These are phyloP conservation scores for Peromyscus eremicus DNA, from an alignment of 2,797 vertebrate species.

Conservation along the genomic window DNA sequence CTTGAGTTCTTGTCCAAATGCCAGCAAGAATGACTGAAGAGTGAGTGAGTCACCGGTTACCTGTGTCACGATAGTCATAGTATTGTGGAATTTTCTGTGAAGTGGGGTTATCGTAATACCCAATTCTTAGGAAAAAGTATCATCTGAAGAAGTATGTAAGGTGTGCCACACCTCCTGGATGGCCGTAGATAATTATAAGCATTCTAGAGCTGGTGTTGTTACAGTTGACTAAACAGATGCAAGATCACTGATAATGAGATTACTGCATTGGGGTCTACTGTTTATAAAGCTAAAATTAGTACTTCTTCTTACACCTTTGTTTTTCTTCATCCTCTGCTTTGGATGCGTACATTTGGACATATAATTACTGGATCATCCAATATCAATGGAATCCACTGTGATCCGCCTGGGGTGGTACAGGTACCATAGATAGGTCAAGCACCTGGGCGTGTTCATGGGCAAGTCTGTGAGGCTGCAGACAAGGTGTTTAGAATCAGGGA, in stretches of 20 bases:
- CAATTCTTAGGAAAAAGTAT: background rate
- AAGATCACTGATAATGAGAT: background rate
- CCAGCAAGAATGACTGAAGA: background rate
- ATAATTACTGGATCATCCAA: conserved; percentile 22
- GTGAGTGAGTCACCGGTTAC: background rate
- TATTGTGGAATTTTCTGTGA: background rate
- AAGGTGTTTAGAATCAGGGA: background rate
- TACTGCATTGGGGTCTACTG: background rate
- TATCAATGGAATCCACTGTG: conserved; percentile 4
- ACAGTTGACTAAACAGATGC: background rate
- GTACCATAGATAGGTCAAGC: background rate
- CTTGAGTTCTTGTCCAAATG: background rate
- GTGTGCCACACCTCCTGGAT: background rate
- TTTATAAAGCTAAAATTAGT: background rate
- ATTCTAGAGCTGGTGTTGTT: background rate
- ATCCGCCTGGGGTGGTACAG: background rate
- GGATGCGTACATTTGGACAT: background rate
- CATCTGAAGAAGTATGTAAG: background rate
- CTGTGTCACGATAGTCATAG: background rate
- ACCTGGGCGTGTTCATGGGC: background rate
- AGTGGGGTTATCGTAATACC: background rate
- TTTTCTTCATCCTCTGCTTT: background rate
- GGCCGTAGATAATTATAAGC: background rate
- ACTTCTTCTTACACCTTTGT: background rate
- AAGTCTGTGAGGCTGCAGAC: background rate